These are phyloP conservation scores for Tangara arthus DNA, from an alignment of 2,797 vertebrate species.

Conservation along the genomic window DNA sequence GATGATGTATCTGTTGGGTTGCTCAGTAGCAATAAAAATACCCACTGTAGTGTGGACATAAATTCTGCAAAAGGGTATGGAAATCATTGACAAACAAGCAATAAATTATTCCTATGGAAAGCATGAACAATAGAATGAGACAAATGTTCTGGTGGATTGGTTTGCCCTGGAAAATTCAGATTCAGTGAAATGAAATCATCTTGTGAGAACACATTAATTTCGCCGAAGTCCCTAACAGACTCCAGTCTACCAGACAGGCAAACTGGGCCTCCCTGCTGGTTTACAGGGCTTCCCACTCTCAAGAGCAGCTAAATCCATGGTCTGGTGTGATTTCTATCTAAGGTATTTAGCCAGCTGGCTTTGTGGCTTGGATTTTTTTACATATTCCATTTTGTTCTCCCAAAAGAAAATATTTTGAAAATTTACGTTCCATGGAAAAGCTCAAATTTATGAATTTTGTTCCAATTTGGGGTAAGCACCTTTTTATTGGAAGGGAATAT, in stretches of 20 bases:
- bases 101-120: not conserved
- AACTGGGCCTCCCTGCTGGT: conserved; percentile 28
- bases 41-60: fast-evolving
- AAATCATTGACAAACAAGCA: not conserved
- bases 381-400: not conserved
- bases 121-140: not conserved
- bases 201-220: not conserved
- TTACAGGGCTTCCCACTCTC: not conserved
- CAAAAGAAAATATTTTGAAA: conserved; percentile 33
- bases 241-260: not conserved
- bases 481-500: not conserved
- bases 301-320: not conserved
- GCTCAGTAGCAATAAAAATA: not conserved
- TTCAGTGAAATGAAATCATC: not conserved
- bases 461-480: not conserved
- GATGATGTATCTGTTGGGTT: not conserved
- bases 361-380: not conserved
- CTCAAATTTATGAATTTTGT: not conserved
- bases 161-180: conserved; percentile 19
- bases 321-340: conserved; percentile 21
- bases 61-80: not conserved
- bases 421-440: not conserved
- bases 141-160: not conserved
- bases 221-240: not conserved
- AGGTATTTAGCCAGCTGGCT: conserved; percentile 13